These are phyloP conservation scores for Cercopithecus hamlyni DNA, from an alignment of 2,797 vertebrate species.

Conservation along the genomic window DNA sequence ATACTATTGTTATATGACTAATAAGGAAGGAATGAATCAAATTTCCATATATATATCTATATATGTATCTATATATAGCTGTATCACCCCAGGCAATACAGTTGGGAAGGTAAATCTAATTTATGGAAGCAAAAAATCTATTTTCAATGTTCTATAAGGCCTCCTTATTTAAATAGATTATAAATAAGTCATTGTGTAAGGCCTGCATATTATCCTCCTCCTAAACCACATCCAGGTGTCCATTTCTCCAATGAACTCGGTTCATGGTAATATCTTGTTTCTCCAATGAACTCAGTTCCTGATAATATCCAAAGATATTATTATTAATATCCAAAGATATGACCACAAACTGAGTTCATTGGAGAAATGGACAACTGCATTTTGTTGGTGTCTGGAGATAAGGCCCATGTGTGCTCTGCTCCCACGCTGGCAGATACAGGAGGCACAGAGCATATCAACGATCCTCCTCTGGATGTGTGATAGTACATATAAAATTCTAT, in stretches of 20 bases:
- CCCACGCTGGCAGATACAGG: no score
- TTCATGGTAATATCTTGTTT: no score
- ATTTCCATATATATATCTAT: no score
- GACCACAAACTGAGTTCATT: not conserved
- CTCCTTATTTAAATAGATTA: not conserved
- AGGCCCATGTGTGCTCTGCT: rapidly evolving
- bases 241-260: not conserved
- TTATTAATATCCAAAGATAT: not conserved
- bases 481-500: not conserved
- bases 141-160: not conserved
- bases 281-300: not conserved
- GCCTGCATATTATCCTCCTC: not conserved
- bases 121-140: not conserved
- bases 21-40: not conserved
- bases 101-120: not conserved
- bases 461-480: not conserved
- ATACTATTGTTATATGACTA: no score
- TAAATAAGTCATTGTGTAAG: not conserved
- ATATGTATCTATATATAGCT: no score
- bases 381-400: not conserved
- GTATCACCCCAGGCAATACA: not conserved
- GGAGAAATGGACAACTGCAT: not conserved
- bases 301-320: not conserved
- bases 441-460: not conserved
- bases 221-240: not conserved